phyloP scores from a whole-genome alignment of 2,113 vertebrate species.

The Platysteira castanea region DNA sequence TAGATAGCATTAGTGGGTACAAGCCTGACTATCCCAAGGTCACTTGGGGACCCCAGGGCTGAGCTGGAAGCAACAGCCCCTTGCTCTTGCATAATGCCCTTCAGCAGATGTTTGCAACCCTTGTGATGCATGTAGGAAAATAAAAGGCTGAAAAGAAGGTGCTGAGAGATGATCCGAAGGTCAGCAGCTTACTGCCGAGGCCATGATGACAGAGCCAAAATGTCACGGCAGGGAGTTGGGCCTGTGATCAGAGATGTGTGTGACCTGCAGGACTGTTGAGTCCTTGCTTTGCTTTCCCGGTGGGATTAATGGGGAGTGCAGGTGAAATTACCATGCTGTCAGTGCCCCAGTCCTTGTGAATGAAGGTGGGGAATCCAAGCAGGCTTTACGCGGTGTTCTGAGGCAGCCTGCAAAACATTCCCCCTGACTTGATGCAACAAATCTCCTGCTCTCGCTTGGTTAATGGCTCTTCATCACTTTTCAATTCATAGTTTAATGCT shows the following conservation, averaged over 20 bases:
- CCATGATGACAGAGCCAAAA: not conserved
- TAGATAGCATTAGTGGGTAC: not conserved
- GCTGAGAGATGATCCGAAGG: not conserved
- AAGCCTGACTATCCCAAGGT: not conserved
- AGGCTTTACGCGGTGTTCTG: not conserved
- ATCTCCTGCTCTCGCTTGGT: not conserved
- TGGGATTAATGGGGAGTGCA: not conserved
- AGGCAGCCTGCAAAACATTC: not conserved
- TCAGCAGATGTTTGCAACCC: not conserved
- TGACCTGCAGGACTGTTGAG: not conserved
- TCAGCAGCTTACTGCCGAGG: not conserved
- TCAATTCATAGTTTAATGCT: slow-evolving; percentile 56
- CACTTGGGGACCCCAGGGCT: not conserved
- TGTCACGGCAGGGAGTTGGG: not conserved
- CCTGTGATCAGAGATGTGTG: not conserved
- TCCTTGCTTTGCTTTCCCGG: not conserved
- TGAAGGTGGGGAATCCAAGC: not conserved
- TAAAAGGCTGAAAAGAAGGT: not conserved
- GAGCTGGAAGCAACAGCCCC: not conserved
- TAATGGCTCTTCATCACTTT: slow-evolving; percentile 53
- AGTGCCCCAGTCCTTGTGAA: not conserved
- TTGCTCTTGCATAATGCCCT: not conserved
- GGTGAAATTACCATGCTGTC: not conserved
- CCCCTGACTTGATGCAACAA: not conserved
- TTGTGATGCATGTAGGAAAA: not conserved